A percentile compares a stretch with the other conserved stretches of the same genome.
Conservation (phyloP, 2,888 invertebrate genomes). For the Scaptomyza flava region DNA sequence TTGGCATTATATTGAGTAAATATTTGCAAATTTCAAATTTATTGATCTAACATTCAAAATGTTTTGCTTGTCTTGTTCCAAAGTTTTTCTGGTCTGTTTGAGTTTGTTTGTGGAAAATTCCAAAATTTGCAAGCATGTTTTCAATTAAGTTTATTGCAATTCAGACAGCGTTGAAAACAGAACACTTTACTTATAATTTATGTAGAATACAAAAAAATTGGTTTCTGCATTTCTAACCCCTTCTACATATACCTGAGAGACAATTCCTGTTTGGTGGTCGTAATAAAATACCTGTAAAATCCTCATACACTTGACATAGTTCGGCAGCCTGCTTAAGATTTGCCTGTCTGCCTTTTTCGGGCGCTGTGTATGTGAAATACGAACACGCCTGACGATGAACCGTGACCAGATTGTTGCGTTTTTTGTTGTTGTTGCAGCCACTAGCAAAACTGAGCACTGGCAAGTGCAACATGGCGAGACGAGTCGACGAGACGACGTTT, state of each 20-base stretch:
- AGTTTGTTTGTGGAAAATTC: conserved; percentile 19
- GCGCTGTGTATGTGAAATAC: conserved; percentile 59
- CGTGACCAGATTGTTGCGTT: conserved; percentile 52
- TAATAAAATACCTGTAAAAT: conserved; percentile 68
- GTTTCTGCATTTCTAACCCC: neutral
- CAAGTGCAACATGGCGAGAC: conserved; percentile 61
- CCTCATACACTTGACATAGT: conserved; percentile 72
- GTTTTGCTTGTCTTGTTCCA: conserved; percentile 28
- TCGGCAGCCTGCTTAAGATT: conserved; percentile 60
- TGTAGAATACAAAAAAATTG: conserved; percentile 3
- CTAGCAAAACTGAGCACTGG: conserved; percentile 31
- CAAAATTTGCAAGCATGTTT: conserved; percentile 5
- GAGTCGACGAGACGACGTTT: conserved; percentile 50
- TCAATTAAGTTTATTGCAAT: conserved; percentile 12
- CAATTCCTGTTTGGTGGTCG: neutral
- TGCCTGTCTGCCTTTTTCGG: conserved; percentile 53
- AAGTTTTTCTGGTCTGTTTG: conserved; percentile 29
- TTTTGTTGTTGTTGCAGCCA: conserved; percentile 25
- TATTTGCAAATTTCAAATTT: conserved; percentile 1
- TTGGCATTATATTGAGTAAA: too few species aligned
- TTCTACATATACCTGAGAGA: conserved; percentile 18
- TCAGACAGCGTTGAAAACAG: neutral
- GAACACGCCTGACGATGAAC: conserved; percentile 60
- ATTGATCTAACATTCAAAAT: neutral
- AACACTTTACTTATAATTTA: neutral